A percentile compares a stretch with the other conserved stretches of the same genome.
Conservation (phyloP, 2,797 vertebrate species). For the Mus spretus region DNA sequence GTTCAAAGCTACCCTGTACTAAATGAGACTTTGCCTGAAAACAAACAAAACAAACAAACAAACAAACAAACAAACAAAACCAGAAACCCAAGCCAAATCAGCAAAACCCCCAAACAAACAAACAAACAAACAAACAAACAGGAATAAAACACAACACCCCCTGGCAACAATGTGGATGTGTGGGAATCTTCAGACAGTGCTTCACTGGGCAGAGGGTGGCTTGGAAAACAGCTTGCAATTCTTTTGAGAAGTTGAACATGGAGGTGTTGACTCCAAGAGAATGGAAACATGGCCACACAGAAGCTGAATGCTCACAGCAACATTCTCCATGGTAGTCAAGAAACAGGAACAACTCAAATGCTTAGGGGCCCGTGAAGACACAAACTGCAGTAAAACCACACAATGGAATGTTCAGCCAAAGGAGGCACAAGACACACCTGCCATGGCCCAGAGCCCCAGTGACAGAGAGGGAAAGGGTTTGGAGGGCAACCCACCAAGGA, state of each 20-base stretch:
- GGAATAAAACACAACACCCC: background rate
- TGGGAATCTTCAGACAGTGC: background rate
- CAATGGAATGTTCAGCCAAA: background rate
- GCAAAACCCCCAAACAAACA: too few species aligned
- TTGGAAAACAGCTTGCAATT: background rate
- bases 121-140: background rate
- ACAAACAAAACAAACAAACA: too few species aligned
- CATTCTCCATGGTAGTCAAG: background rate
- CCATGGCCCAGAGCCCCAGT: background rate
- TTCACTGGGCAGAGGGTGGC: background rate
- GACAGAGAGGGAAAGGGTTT: background rate
- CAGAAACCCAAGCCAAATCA: background rate
- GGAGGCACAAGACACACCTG: background rate
- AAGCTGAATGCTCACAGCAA: background rate
- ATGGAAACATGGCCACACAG: background rate
- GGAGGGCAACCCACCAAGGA: background rate
- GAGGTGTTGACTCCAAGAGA: slow-evolving; percentile 29
- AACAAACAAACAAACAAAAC: background rate
- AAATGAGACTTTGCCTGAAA: background rate
- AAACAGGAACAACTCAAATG: background rate
- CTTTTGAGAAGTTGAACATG: slow-evolving; percentile 9
- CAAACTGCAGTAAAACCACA: background rate
- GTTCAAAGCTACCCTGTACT: background rate
- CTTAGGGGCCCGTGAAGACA: background rate
- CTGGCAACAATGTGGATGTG: background rate